Conservation (phyloP, 2,113 vertebrate species). For the Elgaria multicarinata region DNA sequence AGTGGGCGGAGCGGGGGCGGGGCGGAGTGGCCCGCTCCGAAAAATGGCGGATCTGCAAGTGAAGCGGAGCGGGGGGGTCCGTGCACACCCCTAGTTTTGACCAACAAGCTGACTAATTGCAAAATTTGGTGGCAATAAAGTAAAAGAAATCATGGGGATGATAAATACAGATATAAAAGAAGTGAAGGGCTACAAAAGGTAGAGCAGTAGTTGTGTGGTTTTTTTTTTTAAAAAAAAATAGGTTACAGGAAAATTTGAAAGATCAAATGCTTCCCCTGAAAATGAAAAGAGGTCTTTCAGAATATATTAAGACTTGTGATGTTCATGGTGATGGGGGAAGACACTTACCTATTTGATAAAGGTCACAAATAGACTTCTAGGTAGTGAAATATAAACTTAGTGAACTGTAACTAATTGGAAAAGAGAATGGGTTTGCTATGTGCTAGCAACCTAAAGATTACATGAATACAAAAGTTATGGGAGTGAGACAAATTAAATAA, state of each 20-base stretch:
- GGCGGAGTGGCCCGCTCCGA: no score
- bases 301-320: background rate
- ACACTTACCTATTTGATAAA: background rate
- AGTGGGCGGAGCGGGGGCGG: no score
- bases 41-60: no score
- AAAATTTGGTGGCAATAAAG: background rate
- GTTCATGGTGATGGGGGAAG: background rate
- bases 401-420: background rate
- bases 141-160: background rate
- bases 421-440: background rate
- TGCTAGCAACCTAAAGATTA: background rate
- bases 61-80: no score
- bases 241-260: background rate
- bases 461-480: background rate
- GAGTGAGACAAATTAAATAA: no score
- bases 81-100: no score
- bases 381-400: background rate
- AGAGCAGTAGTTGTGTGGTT: background rate
- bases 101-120: no score
- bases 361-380: background rate
- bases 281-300: background rate
- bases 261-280: background rate
- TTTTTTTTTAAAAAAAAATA: background rate
- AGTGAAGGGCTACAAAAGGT: background rate
- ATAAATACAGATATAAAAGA: background rate